Base-by-base conservation (phyloP, 2,888 invertebrate genomes). In the Latrodectus hesperus region DNA sequence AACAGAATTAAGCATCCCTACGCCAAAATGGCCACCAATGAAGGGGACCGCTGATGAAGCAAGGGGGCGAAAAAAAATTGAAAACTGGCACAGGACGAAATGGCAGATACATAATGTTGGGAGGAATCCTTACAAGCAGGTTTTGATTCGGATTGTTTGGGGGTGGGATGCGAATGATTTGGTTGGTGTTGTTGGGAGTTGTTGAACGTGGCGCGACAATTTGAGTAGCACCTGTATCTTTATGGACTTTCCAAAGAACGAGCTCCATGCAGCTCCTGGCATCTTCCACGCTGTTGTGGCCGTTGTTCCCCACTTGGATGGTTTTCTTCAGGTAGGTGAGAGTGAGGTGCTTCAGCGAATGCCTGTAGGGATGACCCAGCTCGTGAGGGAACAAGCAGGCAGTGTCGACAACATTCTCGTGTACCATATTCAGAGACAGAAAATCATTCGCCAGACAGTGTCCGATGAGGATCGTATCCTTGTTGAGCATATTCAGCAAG, bases 321-420 rank as follows among this genome's bases (percentile, higher is more conserved):
- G 2, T 26, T 17, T 83, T 83, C 12, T 64, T 49, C 64, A 83
- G 14, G 67, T 83, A 51, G 1, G 51, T 64, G 5, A 16, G 52
- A 10, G 83, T 75, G n/a, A 83, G 83, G 53, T 76, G 52, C 38
- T 83, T 83, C 11, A 83, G 65, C n/a, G 76, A 76, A n/a, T 83
- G n/a, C 71, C 71, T 75, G 10, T 70, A 12, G 1, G 76, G 83
- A 70, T 51, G 26, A 4, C 83, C 83, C 49, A 60, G 12, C 17
- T 75, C 71, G 52, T 83, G 83, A 0, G 83, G 83, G 22, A 83
- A 83, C 22, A 83, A 38, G 9, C 60, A 83, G 17, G 83, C 68
- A 10, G 83, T 83, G 49, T 83, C 83, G 12, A 83, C 71, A n/a
- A 83, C 76, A 49, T 67, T 83, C 49, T 83, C 76, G n/a, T 83